Evolutionary conservation across 2,113 vertebrate species (phyloP), one percentile per base, ranked within the genome.

Genomic region (Rhadina sibilatrix): DNA sequence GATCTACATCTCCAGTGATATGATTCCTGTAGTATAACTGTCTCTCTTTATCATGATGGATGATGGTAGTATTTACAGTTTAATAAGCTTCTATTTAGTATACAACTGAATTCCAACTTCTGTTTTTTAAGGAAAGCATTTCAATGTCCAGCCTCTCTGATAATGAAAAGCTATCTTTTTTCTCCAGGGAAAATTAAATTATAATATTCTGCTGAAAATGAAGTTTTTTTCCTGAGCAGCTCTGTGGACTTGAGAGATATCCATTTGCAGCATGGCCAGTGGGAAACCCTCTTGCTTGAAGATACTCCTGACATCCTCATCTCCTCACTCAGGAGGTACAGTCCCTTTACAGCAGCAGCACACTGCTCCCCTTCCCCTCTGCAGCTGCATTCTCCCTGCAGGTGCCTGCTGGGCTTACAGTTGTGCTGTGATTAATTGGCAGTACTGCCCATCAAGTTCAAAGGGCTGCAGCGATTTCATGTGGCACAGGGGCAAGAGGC

Each of bases 311-410:
- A 38, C 30, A 54, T 23, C 4, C 8, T 11, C 31, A 42, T 28
- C 12, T 61, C 17, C 63, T 70, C 56, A 47, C 7, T 4, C 16
- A 13, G 40, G 33, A 56, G 27, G 8, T 15, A 16, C 9, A 5
- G 15, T 35, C 23, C 30, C 15, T 71, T 33, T 14, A 11, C 35
- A 33, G 18, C 1, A 3, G 47, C 65, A 83, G 7, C 5, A 28
- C 27, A 11, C 54, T 3, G 0, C 31, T 70, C 12, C 33, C 9
- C 5, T 12, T 81, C 27, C 20, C 23, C 40, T 56, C 2, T 0
- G 13, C 5, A 75, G 38, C 69, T 85, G 44, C 3, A 0, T 15
- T 92, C 17, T 46, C 25, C 40, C 38, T 49, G 69, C 17, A 61
- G 71, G 7, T 14, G 7, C 31, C 50, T 50, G 38, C 53, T 54